phyloP scores from a whole-genome alignment of 2,113 vertebrate genomes.

The Dipodomys merriami region DNA sequence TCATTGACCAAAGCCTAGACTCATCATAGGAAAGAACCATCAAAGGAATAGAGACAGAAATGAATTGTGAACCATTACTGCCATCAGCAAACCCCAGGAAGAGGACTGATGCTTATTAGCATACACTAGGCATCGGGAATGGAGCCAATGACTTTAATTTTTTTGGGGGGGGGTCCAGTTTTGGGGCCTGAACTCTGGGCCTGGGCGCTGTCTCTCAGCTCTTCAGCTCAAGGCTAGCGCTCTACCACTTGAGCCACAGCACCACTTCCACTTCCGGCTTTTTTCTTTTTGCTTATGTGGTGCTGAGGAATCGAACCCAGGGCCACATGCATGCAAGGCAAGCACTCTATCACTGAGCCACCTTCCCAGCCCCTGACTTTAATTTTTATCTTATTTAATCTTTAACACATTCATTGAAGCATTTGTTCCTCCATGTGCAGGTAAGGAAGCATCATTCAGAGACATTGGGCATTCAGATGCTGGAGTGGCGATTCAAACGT shows the following conservation, averaged over 20 bases:
- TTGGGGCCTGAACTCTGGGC: no score
- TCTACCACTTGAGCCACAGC: no score
- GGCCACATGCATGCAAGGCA: no score
- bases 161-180: not conserved
- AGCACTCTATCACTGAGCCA: no score
- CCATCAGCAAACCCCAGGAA: not conserved
- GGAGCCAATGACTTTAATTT: not conserved
- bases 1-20: not conserved
- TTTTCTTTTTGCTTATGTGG: no score
- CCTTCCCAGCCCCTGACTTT: not conserved
- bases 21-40: not conserved
- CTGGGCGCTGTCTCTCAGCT: no score
- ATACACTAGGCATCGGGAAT: not conserved
- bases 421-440: not conserved
- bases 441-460: not conserved
- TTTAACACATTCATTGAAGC: not conserved
- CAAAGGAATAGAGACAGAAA: not conserved
- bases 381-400: not conserved
- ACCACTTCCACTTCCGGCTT: no score
- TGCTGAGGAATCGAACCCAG: no score
- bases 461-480: not conserved
- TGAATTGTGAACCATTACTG: not conserved
- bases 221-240: no score
- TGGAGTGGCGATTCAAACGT: not conserved
- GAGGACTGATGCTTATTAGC: not conserved